Conservation (phyloP, 2,113 vertebrate genomes). For the Australoheros scitulus region DNA sequence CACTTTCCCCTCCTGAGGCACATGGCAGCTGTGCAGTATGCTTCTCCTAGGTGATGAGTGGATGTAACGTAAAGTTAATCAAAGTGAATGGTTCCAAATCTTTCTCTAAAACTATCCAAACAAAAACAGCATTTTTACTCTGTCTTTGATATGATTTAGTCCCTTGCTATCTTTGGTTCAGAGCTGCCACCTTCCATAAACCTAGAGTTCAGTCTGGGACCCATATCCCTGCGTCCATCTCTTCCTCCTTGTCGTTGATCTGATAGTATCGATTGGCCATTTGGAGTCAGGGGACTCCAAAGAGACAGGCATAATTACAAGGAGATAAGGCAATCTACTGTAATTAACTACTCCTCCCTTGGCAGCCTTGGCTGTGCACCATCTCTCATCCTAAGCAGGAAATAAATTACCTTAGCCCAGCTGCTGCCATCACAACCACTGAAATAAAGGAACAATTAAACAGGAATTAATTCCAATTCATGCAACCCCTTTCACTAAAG, state of each 20-base stretch:
- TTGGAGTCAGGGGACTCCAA: slow-evolving; percentile 72
- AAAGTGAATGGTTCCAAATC: slow-evolving; percentile 5
- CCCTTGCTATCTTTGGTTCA: slow-evolving; percentile 33
- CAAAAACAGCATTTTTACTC: slow-evolving; percentile 14
- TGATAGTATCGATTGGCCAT: slow-evolving; percentile 75
- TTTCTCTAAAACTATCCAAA: slow-evolving; percentile 9
- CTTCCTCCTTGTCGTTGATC: slow-evolving; percentile 52
- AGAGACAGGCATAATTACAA: slow-evolving; percentile 77
- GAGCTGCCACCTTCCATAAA: slow-evolving; percentile 18
- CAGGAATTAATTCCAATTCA: slow-evolving; percentile 91
- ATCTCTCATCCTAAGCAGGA: slow-evolving; percentile 76
- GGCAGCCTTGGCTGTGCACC: slow-evolving; percentile 64
- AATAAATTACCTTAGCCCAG: slow-evolving; percentile 83
- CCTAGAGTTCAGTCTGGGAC: slow-evolving; percentile 38
- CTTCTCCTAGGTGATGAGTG: background rate
- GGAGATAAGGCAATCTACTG: slow-evolving; percentile 85
- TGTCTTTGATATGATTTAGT: slow-evolving; percentile 31
- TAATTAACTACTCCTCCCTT: slow-evolving; percentile 83
- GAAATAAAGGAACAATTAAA: slow-evolving; percentile 93
- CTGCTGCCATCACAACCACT: slow-evolving; percentile 70
- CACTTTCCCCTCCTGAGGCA: too few relatives aligned
- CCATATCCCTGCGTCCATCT: slow-evolving; percentile 51
- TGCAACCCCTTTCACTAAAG: slow-evolving; percentile 84
- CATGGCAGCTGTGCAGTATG: background rate
- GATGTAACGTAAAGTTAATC: slow-evolving; percentile 13